Percentiles rank a stretch among this genome's conserved stretches.
phyloP scores from a whole-genome alignment of 35 echinoderm and acorn worm species.

The Chiridota heheva region DNA sequence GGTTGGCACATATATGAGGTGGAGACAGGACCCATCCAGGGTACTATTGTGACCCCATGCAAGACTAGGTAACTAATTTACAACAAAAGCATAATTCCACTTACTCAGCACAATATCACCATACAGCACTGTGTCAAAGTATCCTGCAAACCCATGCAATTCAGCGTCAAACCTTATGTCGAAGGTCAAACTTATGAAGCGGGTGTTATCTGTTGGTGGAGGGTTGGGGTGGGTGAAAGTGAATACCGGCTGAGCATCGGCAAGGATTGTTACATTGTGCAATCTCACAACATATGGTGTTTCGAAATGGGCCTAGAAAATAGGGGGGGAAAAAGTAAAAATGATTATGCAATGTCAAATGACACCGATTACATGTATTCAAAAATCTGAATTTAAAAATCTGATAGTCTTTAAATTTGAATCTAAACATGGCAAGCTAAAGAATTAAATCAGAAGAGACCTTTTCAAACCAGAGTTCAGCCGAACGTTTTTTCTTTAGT shows the following conservation, averaged over 20 bases:
- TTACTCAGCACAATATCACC: slow-evolving; percentile 91
- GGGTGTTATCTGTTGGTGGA: slow-evolving; percentile 70
- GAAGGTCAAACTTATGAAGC: slow-evolving; percentile 74
- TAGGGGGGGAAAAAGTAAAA: not conserved
- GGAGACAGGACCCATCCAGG: not conserved
- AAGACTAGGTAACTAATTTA: not conserved
- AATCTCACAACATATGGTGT: slow-evolving; percentile 94
- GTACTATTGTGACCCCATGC: not conserved
- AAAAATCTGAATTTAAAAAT: not conserved
- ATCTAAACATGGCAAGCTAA: no score
- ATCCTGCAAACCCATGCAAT: slow-evolving; percentile 95
- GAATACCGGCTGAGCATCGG: slow-evolving; percentile 76
- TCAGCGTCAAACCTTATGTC: slow-evolving; percentile 67
- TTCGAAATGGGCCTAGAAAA: slow-evolving; percentile 94
- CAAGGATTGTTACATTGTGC: slow-evolving; percentile 87
- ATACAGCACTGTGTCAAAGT: slow-evolving; percentile 97
- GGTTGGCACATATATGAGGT: not conserved
- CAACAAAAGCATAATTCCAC: slow-evolving; percentile 31
- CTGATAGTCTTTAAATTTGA: not conserved
- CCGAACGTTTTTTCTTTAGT: no score
- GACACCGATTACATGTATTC: not conserved
- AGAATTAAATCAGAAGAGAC: no score
- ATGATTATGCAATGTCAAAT: not conserved
- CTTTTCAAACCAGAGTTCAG: no score
- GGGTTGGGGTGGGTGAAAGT: slow-evolving; percentile 83